Conservation (phyloP, 2,797 vertebrate species). For the Cheirogaleus major region DNA sequence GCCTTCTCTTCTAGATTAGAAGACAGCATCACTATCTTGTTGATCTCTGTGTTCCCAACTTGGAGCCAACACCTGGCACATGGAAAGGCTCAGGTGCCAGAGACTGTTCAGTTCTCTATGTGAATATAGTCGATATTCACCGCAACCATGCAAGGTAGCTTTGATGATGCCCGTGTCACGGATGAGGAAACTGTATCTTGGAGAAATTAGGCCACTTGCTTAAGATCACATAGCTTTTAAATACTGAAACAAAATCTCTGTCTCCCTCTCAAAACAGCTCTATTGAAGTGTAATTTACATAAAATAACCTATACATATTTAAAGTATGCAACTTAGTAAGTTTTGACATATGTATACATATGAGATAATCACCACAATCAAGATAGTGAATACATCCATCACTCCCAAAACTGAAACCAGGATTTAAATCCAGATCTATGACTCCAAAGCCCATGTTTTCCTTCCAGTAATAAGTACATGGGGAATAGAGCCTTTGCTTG, state of each 20-base stretch:
- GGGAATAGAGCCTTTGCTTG: neutral
- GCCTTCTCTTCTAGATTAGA: neutral
- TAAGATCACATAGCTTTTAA: neutral
- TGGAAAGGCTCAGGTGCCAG: neutral
- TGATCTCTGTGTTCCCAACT: neutral
- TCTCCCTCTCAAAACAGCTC: neutral
- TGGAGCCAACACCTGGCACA: neutral
- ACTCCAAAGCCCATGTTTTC: neutral
- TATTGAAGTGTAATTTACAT: neutral
- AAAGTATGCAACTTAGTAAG: neutral
- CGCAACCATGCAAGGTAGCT: neutral
- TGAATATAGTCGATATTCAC: neutral
- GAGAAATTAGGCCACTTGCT: neutral
- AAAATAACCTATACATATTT: neutral
- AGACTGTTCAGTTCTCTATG: neutral
- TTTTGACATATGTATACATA: neutral
- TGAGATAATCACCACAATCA: neutral
- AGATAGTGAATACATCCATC: neutral
- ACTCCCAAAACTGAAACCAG: neutral
- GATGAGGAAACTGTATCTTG: neutral
- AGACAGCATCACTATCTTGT: neutral
- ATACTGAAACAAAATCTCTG: neutral
- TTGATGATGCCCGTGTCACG: neutral
- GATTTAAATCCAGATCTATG: neutral
- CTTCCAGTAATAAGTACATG: neutral